These are phyloP conservation scores for Agonopterix heracliana DNA, from an alignment of 2,888 invertebrate genomes.

Conservation along the genomic window DNA sequence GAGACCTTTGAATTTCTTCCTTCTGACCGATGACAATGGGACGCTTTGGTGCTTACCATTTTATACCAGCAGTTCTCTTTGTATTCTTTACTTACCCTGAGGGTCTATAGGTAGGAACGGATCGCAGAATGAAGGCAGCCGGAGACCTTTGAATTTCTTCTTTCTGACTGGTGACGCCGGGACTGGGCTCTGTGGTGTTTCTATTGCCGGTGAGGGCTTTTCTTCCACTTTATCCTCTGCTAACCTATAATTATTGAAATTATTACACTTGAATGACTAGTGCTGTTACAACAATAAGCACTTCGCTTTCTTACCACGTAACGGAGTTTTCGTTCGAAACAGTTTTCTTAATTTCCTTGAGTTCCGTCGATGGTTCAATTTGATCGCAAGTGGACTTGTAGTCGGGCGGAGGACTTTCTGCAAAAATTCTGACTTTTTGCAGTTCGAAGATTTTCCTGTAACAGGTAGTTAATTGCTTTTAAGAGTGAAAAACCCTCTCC, in stretches of 20 bases:
- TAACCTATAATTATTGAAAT: not conserved
- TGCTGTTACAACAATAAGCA: not conserved
- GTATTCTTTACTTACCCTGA: constrained; percentile 56
- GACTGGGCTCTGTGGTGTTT: constrained; percentile 58
- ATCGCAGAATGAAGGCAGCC: constrained; percentile 38
- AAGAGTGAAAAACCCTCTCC: too few species aligned
- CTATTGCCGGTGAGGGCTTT: constrained; percentile 21
- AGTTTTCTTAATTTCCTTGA: constrained; percentile 27
- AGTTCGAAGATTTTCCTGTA: constrained; percentile 22
- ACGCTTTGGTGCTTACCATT: too few species aligned
- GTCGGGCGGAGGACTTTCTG: constrained; percentile 25
- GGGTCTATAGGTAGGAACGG: constrained; percentile 73
- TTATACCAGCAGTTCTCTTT: too few species aligned
- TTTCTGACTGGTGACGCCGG: constrained; percentile 41
- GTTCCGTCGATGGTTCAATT: constrained; percentile 36
- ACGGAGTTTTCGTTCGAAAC: not conserved
- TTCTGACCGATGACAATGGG: constrained; percentile 33
- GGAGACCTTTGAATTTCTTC: constrained; percentile 36
- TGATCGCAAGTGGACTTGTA: constrained; percentile 19
- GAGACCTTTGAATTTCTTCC: constrained; percentile 35
- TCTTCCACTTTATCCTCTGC: not conserved
- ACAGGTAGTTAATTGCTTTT: too few species aligned
- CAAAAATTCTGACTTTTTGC: constrained; percentile 38
- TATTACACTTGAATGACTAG: not conserved
- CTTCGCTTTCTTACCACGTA: not conserved